A percentile compares a stretch with the other conserved stretches of the same genome.
These are phyloP conservation scores for Neoitamus cyanurus DNA, from an alignment of 2,888 invertebrate species.

Conservation along the genomic window DNA sequence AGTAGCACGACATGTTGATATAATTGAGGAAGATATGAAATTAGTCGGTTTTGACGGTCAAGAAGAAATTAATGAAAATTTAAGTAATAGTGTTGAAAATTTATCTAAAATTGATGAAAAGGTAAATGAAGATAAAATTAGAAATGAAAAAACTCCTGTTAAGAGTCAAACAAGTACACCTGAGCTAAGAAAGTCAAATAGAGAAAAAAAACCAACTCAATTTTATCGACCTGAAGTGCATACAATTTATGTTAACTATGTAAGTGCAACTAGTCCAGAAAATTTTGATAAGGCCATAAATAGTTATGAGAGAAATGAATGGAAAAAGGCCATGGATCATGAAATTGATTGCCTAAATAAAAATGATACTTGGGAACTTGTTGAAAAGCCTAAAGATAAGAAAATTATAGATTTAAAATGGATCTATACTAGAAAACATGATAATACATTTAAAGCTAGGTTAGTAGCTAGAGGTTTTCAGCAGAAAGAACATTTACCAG, in stretches of 20 bases:
- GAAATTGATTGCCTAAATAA: background rate
- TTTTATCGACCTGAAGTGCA: slow-evolving; percentile 53
- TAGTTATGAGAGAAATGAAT: slow-evolving; percentile 53
- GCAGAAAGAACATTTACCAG: slow-evolving; percentile 51
- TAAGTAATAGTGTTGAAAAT: too few relatives aligned
- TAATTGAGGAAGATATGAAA: slow-evolving; percentile 55
- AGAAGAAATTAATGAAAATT: too few relatives aligned
- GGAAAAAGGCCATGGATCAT: slow-evolving; percentile 55
- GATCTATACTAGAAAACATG: slow-evolving; percentile 53
- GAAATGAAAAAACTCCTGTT: too few relatives aligned
- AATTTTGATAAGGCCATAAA: slow-evolving; percentile 58
- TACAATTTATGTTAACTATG: slow-evolving; percentile 56
- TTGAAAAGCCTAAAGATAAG: slow-evolving; percentile 51
- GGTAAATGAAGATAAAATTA: slow-evolving; percentile 48
- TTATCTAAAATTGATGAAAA: slow-evolving; percentile 24
- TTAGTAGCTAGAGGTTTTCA: slow-evolving; percentile 51
- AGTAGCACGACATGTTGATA: slow-evolving; percentile 43
- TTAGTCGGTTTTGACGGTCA: slow-evolving; percentile 52
- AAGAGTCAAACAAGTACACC: too few relatives aligned
- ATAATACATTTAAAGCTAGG: slow-evolving; percentile 55
- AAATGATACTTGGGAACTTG: slow-evolving; percentile 50
- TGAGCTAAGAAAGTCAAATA: too few relatives aligned
- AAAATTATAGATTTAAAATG: slow-evolving; percentile 2
- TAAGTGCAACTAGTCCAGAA: slow-evolving; percentile 55
- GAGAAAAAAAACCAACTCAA: slow-evolving; percentile 49